phyloP scores from a whole-genome alignment of 1,140 invertebrate species.

The Piezodorus guildinii region DNA sequence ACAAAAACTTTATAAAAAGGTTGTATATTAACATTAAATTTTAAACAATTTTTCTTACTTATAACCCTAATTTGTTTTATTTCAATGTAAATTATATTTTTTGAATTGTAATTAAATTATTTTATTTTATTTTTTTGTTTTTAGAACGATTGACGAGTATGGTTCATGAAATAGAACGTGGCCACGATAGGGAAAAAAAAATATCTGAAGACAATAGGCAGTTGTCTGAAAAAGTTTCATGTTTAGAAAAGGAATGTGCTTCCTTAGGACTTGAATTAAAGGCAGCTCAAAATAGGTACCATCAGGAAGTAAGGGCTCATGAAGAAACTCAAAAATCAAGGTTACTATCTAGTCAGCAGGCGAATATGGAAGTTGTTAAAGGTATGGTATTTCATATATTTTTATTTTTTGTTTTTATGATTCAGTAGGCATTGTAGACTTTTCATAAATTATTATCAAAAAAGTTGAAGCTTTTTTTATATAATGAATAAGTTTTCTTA shows the following conservation, averaged over 20 bases:
- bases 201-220: slow-evolving; percentile 62
- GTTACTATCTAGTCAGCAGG: slow-evolving; percentile 72
- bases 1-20: too few species aligned
- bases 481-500: too few species aligned
- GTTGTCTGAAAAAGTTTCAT: slow-evolving; percentile 65
- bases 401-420: neutral
- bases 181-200: slow-evolving; percentile 55
- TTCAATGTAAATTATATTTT: too few species aligned
- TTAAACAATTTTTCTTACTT: too few species aligned
- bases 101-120: too few species aligned
- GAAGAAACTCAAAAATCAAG: slow-evolving; percentile 77
- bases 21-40: too few species aligned
- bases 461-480: too few species aligned
- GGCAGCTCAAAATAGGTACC: slow-evolving; percentile 71
- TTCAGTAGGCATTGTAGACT: too few species aligned
- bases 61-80: too few species aligned
- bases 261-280: slow-evolving; percentile 77
- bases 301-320: slow-evolving; percentile 78
- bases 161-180: slow-evolving; percentile 62
- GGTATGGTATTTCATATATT: slow-evolving; percentile 40
- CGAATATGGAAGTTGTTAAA: slow-evolving; percentile 80
- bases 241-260: slow-evolving; percentile 79
- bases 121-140: slow-evolving; percentile 24
- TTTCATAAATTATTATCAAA: too few species aligned
- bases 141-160: slow-evolving; percentile 41